phyloP scores from a whole-genome alignment of 2,113 vertebrate species.

The Atlantisia rogersi region DNA sequence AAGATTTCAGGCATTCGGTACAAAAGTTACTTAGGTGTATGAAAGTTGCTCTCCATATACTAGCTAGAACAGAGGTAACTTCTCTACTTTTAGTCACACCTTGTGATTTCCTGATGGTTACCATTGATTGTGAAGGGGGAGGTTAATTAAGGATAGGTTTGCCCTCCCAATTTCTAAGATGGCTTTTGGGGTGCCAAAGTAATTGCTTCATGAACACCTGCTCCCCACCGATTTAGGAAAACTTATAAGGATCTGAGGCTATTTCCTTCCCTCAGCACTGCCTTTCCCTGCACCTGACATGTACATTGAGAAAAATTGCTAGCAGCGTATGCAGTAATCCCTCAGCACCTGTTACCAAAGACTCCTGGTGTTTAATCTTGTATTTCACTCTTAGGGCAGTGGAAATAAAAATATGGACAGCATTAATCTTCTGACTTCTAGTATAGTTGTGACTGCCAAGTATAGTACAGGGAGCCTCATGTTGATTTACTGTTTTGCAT shows the following conservation, averaged over 20 bases:
- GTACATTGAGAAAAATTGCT: slow-evolving; percentile 27
- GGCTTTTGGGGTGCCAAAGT: background rate
- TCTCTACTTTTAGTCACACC: background rate
- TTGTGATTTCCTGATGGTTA: background rate
- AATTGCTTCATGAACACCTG: background rate
- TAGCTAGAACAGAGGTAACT: background rate
- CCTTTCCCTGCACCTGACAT: background rate
- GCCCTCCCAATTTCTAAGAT: background rate
- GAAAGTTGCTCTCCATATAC: background rate
- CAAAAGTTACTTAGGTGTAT: background rate
- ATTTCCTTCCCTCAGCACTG: background rate
- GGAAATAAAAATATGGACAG: slow-evolving; percentile 51
- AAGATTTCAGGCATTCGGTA: background rate
- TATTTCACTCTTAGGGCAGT: slow-evolving; percentile 38
- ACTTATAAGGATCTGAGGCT: background rate
- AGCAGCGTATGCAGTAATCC: background rate
- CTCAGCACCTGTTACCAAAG: slow-evolving; percentile 31
- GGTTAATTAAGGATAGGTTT: background rate
- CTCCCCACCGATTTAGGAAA: background rate
- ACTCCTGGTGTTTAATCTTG: slow-evolving; percentile 38
- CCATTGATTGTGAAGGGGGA: background rate
- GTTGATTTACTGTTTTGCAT: slow-evolving; percentile 65
- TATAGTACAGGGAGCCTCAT: background rate
- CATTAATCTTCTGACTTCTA: slow-evolving; percentile 57
- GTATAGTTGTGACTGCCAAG: slow-evolving; percentile 23